Evolutionary conservation across 2,113 vertebrate species (phyloP).

Genomic region (Lampris incognitus): DNA sequence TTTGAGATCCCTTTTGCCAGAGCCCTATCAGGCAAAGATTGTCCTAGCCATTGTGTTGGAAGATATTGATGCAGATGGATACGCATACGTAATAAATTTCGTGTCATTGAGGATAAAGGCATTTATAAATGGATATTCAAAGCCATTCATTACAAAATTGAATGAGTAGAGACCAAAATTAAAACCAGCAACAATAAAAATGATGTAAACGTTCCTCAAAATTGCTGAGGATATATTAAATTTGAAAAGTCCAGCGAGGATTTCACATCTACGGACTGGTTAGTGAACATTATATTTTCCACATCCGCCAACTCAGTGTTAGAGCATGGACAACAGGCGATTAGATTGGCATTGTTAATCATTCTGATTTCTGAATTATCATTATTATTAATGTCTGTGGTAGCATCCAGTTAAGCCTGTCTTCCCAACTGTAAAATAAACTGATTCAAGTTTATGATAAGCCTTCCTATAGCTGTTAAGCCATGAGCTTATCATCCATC

Average conservation of each 20-base stretch:
- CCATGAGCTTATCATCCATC: constrained; percentile 61
- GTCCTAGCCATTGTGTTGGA: constrained; percentile 47
- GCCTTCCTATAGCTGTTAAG: constrained; percentile 40
- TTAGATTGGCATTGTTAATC: constrained; percentile 82
- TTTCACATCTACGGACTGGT: neutral
- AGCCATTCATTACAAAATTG: constrained; percentile 39
- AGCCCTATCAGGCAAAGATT: constrained; percentile 17
- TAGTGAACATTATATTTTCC: neutral
- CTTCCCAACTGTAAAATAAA: constrained; percentile 62
- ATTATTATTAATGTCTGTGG: constrained; percentile 24
- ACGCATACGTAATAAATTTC: constrained; percentile 48
- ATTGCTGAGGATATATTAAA: neutral
- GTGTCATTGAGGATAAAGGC: constrained; percentile 46
- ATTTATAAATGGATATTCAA: constrained; percentile 39
- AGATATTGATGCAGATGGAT: constrained; percentile 46
- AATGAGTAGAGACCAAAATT: neutral
- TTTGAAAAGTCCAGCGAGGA: neutral
- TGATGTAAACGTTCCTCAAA: neutral
- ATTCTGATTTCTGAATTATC: constrained; percentile 10
- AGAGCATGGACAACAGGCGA: constrained; percentile 70
- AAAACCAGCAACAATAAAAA: neutral
- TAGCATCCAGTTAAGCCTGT: constrained; percentile 30
- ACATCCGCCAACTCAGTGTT: neutral
- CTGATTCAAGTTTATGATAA: constrained; percentile 66
- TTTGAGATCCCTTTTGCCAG: constrained; percentile 62